Conservation (phyloP, 1,140 invertebrate genomes). For the Callitettix versicolor region DNA sequence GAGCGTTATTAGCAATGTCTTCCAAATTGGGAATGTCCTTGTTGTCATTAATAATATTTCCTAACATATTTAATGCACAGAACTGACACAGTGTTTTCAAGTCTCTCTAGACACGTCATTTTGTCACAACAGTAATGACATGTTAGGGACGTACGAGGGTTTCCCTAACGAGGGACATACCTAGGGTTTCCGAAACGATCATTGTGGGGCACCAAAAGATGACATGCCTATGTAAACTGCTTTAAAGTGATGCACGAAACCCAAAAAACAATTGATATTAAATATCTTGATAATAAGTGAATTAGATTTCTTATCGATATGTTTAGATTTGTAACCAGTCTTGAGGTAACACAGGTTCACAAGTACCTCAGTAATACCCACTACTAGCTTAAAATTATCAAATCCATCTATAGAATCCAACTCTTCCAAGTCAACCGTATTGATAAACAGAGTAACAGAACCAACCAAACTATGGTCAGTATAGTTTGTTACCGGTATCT, state of each 20-base stretch:
- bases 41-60: constrained; percentile 19
- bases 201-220: constrained; percentile 47
- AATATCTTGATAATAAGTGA: constrained; percentile 29
- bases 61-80: background rate
- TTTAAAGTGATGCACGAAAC: constrained; percentile 32
- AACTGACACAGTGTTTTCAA: background rate
- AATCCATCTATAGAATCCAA: background rate
- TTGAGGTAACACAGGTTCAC: constrained; percentile 39
- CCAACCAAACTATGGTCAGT: constrained; percentile 32
- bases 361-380: constrained; percentile 27
- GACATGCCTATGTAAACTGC: constrained; percentile 46
- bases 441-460: background rate
- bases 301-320: constrained; percentile 29
- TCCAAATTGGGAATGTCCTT: constrained; percentile 16
- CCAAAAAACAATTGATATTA: constrained; percentile 24
- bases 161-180: too few relatives aligned
- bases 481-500: constrained; percentile 38
- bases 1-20: constrained; percentile 19
- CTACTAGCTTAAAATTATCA: background rate
- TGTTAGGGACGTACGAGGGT: constrained; percentile 15
- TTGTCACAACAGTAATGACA: constrained; percentile 8
- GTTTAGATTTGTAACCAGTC: constrained; percentile 37
- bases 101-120: constrained; percentile 15
- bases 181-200: constrained; percentile 25
- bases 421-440: background rate